phyloP scores from a whole-genome alignment of 2,888 invertebrate species.

The Ochropleura leucogaster region DNA sequence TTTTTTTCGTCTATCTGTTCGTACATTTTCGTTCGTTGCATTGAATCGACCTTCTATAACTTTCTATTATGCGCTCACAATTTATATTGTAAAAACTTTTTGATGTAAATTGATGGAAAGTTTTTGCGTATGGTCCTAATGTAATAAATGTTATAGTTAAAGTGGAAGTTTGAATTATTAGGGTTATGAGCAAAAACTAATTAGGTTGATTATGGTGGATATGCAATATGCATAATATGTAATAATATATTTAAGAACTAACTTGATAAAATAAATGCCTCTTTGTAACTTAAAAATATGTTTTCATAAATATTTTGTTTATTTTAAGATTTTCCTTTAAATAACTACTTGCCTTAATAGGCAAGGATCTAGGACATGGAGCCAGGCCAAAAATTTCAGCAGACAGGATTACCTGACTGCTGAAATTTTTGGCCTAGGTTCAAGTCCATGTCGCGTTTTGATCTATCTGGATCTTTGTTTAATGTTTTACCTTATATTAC shows the following conservation, averaged over 20 bases:
- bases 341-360: neutral
- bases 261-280: neutral
- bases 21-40: neutral
- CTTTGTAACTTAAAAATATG: neutral
- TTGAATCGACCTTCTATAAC: neutral
- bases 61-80: neutral
- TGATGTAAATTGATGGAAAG: constrained; percentile 34
- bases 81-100: constrained; percentile 39
- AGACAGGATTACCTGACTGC: neutral
- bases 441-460: neutral
- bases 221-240: neutral
- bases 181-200: constrained; percentile 23
- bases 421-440: neutral
- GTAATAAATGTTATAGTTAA: constrained; percentile 37
- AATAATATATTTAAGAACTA: neutral
- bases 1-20: neutral
- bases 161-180: constrained; percentile 29
- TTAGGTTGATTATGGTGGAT: neutral
- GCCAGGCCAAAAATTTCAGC: too few relatives aligned
- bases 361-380: too few relatives aligned
- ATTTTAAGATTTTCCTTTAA: neutral
- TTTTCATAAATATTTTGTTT: neutral
- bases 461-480: neutral
- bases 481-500: neutral
- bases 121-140: constrained; percentile 39